These are phyloP conservation scores for Drepanosiphum platanoidis DNA, from an alignment of 2,888 invertebrate genomes.

Conservation along the genomic window DNA sequence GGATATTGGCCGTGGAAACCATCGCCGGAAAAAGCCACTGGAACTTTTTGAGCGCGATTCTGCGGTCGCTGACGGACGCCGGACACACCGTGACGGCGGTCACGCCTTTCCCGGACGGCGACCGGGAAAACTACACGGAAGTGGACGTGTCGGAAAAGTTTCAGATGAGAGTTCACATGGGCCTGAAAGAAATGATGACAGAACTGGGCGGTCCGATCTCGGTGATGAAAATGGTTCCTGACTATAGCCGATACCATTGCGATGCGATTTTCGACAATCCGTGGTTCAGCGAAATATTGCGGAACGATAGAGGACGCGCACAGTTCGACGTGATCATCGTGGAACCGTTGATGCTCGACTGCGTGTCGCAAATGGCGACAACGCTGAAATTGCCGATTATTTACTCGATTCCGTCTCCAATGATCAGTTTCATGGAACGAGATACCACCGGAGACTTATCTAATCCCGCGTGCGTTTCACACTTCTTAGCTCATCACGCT, in stretches of 20 bases:
- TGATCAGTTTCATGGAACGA: neutral
- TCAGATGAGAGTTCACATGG: neutral
- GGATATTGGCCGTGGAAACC: too few relatives aligned
- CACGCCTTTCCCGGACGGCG: constrained; percentile 63
- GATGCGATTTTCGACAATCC: neutral
- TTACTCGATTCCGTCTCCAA: neutral
- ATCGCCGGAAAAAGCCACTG: too few relatives aligned
- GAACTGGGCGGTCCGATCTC: neutral
- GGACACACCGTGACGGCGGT: constrained; percentile 65
- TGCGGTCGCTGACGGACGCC: too few relatives aligned
- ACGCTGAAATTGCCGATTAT: neutral
- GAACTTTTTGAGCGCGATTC: too few relatives aligned
- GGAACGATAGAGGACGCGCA: neutral
- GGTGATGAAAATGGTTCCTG: too few relatives aligned
- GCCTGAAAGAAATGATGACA: neutral
- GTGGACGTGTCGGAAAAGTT: constrained; percentile 35
- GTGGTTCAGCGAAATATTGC: neutral
- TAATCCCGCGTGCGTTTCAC: neutral
- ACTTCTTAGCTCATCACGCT: neutral
- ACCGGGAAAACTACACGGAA: constrained; percentile 27
- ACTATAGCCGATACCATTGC: neutral
- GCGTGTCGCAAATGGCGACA: neutral
- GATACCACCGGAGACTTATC: neutral
- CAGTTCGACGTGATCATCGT: neutral
- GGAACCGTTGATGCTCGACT: neutral